Base-by-base conservation (phyloP, 2,888 invertebrate genomes). In the Herminia tarsipennalis region DNA sequence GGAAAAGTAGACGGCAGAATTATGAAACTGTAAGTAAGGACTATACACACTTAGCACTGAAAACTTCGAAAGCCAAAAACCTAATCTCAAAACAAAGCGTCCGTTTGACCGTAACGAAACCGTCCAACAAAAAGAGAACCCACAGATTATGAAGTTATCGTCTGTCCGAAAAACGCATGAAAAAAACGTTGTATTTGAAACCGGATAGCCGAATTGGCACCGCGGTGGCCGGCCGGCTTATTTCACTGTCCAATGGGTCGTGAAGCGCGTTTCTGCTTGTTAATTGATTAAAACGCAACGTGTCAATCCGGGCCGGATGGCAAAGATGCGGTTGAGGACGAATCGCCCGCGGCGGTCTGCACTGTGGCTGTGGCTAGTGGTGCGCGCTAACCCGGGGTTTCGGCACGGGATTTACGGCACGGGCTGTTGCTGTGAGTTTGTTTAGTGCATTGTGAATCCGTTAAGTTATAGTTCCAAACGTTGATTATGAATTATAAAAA, bases 241-340 rank as follows among this genome's bases (percentile, higher is more conserved):
- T 89, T 90, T 90, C 86, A 83, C 90, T 86, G 88, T 65, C 80
- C 90, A 89, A 32, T 88, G 90, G 77, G 20, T 71, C 83, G 88
- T 73, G 74, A 87, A 86, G 73, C 78, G 76, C 76, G 77, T 78
- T 73, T 78, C 80, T 78, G 79, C 73, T 72, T 71, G 84, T 79
- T 91, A 89, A 91, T 91, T 91, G 90, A 91, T 90, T 91, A 89
- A 89, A 90, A 88, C 88, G 87, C 90, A 88, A 70, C 83, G 73
- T 81, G 88, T 88, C 88, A 88, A 88, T 88, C 75, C 63, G 55
- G 57, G 25, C 63, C 60, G 55, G 62, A 69, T 71, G 69, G 73
- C 66, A 75, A 80, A 75, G 83, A 79, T 78, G 81, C 68, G 70
- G 57, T 65, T 70, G 68, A 45, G 55, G 66, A 60, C 62, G 68